These are phyloP conservation scores for Magallana nippona DNA, from an alignment of 2,888 invertebrate genomes.

Conservation along the genomic window DNA sequence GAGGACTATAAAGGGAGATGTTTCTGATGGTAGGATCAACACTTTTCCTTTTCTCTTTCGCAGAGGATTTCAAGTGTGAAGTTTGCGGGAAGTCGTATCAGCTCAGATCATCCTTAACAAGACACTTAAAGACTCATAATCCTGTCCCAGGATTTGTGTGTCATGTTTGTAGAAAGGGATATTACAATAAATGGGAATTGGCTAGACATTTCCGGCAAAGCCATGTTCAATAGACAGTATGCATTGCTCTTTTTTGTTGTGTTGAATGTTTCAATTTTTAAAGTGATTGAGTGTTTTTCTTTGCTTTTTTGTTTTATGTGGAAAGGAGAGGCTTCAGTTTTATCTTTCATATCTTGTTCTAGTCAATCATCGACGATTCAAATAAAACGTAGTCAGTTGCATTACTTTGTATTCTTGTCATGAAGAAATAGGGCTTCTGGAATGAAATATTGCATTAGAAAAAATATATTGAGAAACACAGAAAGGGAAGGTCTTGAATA, in stretches of 20 bases:
- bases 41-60: conserved; percentile 33
- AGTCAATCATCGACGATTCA: neutral
- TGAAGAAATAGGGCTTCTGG: neutral
- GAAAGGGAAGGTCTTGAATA: conserved; percentile 12
- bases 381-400: neutral
- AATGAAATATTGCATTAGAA: neutral
- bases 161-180: conserved; percentile 36
- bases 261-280: neutral
- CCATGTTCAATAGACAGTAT: conserved; percentile 13
- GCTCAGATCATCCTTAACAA: conserved; percentile 37
- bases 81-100: conserved; percentile 38
- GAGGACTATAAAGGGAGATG: neutral
- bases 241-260: neutral
- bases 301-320: neutral
- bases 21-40: conserved; percentile 18
- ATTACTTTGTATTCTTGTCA: neutral
- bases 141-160: conserved; percentile 39
- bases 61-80: conserved; percentile 26
- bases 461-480: neutral
- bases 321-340: no score
- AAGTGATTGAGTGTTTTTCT: neutral
- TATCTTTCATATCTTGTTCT: no score
- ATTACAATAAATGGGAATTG: conserved; percentile 41
- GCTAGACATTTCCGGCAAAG: conserved; percentile 40
- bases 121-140: conserved; percentile 41